Base-by-base conservation (phyloP, 2,113 vertebrate species). In the Illadopsis cleaveri region DNA sequence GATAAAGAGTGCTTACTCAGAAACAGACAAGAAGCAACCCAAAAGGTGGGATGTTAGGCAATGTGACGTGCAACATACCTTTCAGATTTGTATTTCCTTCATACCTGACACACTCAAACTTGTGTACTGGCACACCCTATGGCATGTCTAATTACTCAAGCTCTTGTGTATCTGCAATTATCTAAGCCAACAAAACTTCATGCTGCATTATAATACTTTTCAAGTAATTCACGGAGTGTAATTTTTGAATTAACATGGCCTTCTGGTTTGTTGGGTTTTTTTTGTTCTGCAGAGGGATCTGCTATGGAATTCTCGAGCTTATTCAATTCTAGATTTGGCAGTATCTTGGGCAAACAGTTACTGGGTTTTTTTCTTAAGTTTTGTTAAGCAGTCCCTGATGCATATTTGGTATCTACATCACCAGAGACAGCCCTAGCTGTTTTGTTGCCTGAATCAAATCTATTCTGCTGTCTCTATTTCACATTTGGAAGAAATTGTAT, bases 31-130 rank as follows among this genome's bases (percentile, higher is more conserved):
- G 85, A 69, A 56, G n/a, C 42, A 84, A 7, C 56, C 31, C 48
- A 69, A 68, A 77, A 79, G 31, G 16, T 40, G 68, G 31, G 15
- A 2, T 54, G 8, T 45, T 91, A 40, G 58, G 76, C 77, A 80
- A 64, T 47, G 35, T 65, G 68, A 40, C 0, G 0, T 82, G 57
- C 57, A 69, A 23, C 22, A 28, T 66, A 31, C 25, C 51, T 86
- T 91, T 79, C 73, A 81, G 60, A 54, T 54, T 90, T 86, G 37
- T 77, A 38, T 89, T 94, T 96, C 88, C 35, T 66, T 93, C 94
- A 60, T 91, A 66, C 60, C 35, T 81, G 83, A 93, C 64, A 58
- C 77, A 78, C 62, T 94, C 48, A 82, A 72, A 90, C 77, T 92
- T 93, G 75, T 83, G 76, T 33, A 31, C 30, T 82, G 60, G 82